These are phyloP conservation scores for Neomorphus geoffroyi DNA, from an alignment of 2,797 vertebrate species.

Conservation along the genomic window DNA sequence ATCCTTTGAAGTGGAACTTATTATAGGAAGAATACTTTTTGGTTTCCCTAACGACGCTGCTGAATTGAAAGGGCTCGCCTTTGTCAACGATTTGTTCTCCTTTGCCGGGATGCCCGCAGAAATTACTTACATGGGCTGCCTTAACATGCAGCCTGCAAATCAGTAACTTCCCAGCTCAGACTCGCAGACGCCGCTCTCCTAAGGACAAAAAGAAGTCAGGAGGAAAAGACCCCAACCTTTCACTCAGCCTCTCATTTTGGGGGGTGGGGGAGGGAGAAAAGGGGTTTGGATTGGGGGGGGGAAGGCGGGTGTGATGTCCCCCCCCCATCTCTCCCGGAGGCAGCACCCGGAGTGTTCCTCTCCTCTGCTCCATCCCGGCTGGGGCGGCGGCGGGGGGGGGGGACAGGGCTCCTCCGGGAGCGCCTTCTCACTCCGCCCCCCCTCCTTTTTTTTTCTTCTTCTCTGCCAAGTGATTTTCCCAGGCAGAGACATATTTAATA, in stretches of 20 bases:
- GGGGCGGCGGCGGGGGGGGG: not conserved
- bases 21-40: slow-evolving; percentile 96
- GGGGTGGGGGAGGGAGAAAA: not conserved
- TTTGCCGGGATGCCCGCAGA: slow-evolving; percentile 96
- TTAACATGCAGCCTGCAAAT: slow-evolving; percentile 97
- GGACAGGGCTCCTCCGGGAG: not conserved
- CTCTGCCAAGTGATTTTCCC: slow-evolving; percentile 67
- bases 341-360: not conserved
- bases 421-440: not conserved
- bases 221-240: slow-evolving; percentile 68
- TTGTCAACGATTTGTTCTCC: slow-evolving; percentile 99
- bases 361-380: not conserved
- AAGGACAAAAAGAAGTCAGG: slow-evolving; percentile 84
- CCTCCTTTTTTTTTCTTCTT: not conserved
- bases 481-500: slow-evolving; percentile 77
- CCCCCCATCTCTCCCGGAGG: not conserved
- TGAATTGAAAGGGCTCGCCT: slow-evolving; percentile 96
- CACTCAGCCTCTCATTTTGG: slow-evolving; percentile 40
- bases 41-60: slow-evolving; percentile 99
- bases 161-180: slow-evolving; percentile 97
- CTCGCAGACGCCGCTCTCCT: slow-evolving; percentile 95
- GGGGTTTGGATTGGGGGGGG: not conserved
- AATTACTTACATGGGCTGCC: slow-evolving; percentile 97
- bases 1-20: slow-evolving; percentile 99
- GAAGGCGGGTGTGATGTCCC: not conserved